A percentile compares a stretch with the other conserved stretches of the same genome.
Conservation (phyloP, 2,797 vertebrate species). For the Triplophysa bombifrons region DNA sequence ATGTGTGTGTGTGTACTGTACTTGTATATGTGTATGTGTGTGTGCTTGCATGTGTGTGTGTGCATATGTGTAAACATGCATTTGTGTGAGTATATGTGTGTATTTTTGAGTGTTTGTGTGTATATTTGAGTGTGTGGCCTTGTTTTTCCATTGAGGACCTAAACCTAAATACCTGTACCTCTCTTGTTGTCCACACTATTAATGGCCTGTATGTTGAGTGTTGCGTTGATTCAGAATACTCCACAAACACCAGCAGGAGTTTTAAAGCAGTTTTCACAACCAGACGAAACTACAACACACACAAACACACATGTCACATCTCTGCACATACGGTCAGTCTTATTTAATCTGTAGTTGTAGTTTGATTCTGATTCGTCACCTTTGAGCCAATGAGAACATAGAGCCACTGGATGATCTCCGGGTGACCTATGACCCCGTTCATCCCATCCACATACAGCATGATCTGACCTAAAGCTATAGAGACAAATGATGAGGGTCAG, state of each 20-base stretch:
- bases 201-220: constrained; percentile 84
- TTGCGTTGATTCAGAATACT: constrained; percentile 87
- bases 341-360: neutral
- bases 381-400: constrained; percentile 93
- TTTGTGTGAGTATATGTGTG: constrained; percentile 43
- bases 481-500: constrained; percentile 2
- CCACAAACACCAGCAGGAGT: constrained; percentile 92
- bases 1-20: too few species aligned
- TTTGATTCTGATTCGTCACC: constrained; percentile 71
- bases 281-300: constrained; percentile 83
- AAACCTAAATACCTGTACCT: too few species aligned
- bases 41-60: too few species aligned
- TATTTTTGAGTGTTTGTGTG: too few species aligned
- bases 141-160: too few species aligned
- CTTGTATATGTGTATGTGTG: too few species aligned
- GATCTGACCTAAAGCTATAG: constrained; percentile 91
- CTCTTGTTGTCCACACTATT: constrained; percentile 59
- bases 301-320: neutral
- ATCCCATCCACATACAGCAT: constrained; percentile 98
- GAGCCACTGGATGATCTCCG: constrained; percentile 92
- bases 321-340: neutral
- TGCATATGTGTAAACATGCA: too few species aligned
- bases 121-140: too few species aligned
- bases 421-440: constrained; percentile 93
- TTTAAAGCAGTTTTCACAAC: constrained; percentile 94